Conservation (phyloP, 2,888 invertebrate genomes). For the Malachius bipustulatus region DNA sequence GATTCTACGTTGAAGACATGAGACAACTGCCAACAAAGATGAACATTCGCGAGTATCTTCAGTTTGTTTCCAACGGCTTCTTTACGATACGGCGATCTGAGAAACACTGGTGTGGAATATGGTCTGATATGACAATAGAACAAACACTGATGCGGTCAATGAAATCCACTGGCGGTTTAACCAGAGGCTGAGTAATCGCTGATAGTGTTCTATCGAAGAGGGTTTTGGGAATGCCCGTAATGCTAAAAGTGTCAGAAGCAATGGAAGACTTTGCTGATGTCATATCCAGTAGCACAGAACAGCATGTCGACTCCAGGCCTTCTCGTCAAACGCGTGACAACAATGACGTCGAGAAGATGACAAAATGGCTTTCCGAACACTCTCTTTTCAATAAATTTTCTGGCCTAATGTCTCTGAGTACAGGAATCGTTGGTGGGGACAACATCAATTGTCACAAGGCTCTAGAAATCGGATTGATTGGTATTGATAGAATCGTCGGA, state of each 20-base stretch:
- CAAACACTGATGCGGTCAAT: conserved; percentile 1
- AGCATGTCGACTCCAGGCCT: not conserved
- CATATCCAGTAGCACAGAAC: not conserved
- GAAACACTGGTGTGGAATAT: not conserved
- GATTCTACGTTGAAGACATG: conserved; percentile 24
- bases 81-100: conserved; percentile 1
- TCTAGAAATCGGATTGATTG: no score
- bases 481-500: no score
- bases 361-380: not conserved
- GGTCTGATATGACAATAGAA: not conserved
- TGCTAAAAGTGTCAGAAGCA: not conserved
- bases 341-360: not conserved
- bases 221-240: not conserved
- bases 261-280: not conserved
- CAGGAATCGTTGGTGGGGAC: no score
- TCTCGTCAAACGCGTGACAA: not conserved
- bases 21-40: no score
- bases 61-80: no score
- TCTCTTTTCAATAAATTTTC: no score
- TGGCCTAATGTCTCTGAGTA: no score
- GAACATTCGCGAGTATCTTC: no score
- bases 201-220: not conserved
- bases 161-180: not conserved
- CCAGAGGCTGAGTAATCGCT: not conserved
- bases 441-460: no score